A percentile compares a stretch with the other conserved stretches of the same genome.
phyloP scores from a whole-genome alignment of 2,797 vertebrate species.

The Acanthurus tractus region DNA sequence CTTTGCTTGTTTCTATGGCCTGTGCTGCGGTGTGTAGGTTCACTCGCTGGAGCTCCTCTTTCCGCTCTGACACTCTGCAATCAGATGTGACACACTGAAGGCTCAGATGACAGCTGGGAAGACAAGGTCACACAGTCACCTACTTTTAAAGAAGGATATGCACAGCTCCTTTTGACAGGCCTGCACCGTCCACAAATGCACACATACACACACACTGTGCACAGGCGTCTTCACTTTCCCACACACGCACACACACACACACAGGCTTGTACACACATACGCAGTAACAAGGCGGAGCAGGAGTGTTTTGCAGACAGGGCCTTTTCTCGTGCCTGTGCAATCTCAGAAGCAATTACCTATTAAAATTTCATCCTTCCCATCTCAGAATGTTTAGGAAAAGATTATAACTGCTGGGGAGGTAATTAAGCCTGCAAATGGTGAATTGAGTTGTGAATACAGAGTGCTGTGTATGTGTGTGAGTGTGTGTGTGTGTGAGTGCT shows the following conservation, averaged over 20 bases:
- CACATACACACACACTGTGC: background rate
- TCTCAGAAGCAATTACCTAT: constrained; percentile 77
- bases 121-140: constrained; percentile 78
- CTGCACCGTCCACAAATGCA: constrained; percentile 17
- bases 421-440: constrained; percentile 73
- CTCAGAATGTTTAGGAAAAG: constrained; percentile 77
- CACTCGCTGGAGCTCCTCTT: constrained; percentile 51
- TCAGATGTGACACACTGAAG: constrained; percentile 75
- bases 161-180: constrained; percentile 66
- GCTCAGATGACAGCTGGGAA: constrained; percentile 69
- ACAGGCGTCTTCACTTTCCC: constrained; percentile 1
- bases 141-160: constrained; percentile 69
- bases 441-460: constrained; percentile 68
- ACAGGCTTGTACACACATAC: background rate
- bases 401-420: constrained; percentile 77
- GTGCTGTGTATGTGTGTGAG: constrained; percentile 20
- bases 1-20: constrained; percentile 49
- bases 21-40: constrained; percentile 20
- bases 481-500: background rate
- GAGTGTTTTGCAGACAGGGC: constrained; percentile 66
- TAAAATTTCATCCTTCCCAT: constrained; percentile 73
- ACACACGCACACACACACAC: constrained; percentile 14
- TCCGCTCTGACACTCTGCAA: constrained; percentile 72
- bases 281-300: constrained; percentile 36
- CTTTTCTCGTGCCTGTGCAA: constrained; percentile 66